phyloP scores from a whole-genome alignment of 2,888 invertebrate genomes.

The Cheilosia pagana region DNA sequence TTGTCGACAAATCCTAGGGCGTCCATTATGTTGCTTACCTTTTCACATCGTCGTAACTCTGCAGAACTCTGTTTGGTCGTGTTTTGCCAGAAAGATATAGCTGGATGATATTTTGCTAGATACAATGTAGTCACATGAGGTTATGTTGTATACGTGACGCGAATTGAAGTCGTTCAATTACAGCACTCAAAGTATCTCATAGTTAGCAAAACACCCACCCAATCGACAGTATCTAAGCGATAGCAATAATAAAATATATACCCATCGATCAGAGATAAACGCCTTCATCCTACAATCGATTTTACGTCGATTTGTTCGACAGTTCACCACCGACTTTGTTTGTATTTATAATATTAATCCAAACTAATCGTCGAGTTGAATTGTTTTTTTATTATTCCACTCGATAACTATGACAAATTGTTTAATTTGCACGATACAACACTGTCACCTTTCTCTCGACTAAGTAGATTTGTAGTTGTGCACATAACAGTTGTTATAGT shows the following conservation, averaged over 20 bases:
- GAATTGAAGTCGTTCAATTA: conserved; percentile 1
- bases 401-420: conserved; percentile 5
- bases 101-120: no score
- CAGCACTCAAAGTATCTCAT: neutral
- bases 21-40: no score
- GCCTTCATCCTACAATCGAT: no score
- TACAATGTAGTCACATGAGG: neutral
- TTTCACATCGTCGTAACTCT: no score
- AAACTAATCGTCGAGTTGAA: conserved; percentile 1
- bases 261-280: no score
- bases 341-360: conserved; percentile 4
- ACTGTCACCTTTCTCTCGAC: conserved; percentile 30
- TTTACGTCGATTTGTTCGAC: no score
- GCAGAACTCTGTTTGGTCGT: no score
- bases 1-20: no score
- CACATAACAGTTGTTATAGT: conserved; percentile 48
- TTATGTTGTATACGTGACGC: neutral
- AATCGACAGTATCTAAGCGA: no score
- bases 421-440: conserved; percentile 22
- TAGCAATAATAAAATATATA: no score
- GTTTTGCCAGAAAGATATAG: no score
- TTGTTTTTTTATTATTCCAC: conserved; percentile 25
- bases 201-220: neutral
- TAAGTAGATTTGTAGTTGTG: conserved; percentile 19
- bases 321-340: neutral